Conservation (phyloP, 37 sponge, comb jelly and placozoan species). For the Crambe crambe region DNA sequence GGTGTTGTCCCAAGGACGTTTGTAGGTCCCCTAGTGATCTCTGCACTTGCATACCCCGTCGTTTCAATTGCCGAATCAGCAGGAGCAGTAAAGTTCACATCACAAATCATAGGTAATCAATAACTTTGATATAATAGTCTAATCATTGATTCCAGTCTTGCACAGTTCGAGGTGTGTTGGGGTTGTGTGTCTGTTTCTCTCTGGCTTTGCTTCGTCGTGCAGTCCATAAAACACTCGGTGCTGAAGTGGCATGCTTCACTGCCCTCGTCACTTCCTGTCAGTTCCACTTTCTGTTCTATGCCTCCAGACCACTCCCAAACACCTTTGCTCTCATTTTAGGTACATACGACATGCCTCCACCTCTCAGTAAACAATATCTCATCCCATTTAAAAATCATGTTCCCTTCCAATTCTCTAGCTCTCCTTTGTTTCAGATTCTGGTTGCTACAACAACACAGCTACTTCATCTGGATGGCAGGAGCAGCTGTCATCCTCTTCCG, state of each 20-base stretch:
- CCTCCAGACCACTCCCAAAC: slow-evolving; percentile 95
- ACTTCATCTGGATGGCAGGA: slow-evolving; percentile 75
- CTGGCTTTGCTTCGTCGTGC: slow-evolving; percentile 64
- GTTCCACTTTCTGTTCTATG: slow-evolving; percentile 98
- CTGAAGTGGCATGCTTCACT: slow-evolving; percentile 36
- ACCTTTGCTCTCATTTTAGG: slow-evolving; percentile 91
- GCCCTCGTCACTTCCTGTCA: slow-evolving; percentile 77
- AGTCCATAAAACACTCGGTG: slow-evolving; percentile 58
- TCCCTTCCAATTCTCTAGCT: too few relatives aligned
- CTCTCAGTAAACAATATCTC: too few relatives aligned
- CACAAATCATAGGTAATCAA: slow-evolving; percentile 69
- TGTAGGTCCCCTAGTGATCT: slow-evolving; percentile 75
- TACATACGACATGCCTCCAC: slow-evolving; percentile 9
- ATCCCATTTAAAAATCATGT: too few relatives aligned
- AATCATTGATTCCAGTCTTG: not conserved
- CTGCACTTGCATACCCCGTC: slow-evolving; percentile 59
- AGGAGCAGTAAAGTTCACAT: slow-evolving; percentile 47
- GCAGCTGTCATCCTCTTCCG: slow-evolving; percentile 85
- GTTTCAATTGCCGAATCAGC: slow-evolving; percentile 23
- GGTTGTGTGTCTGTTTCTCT: slow-evolving; percentile 64
- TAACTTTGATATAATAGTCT: not conserved
- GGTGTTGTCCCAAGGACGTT: slow-evolving; percentile 94
- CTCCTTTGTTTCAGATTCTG: slow-evolving; percentile 65
- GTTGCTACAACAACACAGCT: slow-evolving; percentile 59
- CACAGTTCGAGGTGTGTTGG: slow-evolving; percentile 77